These are phyloP conservation scores for Drosophila niveifrons DNA, from an alignment of 2,888 invertebrate species.

Conservation along the genomic window DNA sequence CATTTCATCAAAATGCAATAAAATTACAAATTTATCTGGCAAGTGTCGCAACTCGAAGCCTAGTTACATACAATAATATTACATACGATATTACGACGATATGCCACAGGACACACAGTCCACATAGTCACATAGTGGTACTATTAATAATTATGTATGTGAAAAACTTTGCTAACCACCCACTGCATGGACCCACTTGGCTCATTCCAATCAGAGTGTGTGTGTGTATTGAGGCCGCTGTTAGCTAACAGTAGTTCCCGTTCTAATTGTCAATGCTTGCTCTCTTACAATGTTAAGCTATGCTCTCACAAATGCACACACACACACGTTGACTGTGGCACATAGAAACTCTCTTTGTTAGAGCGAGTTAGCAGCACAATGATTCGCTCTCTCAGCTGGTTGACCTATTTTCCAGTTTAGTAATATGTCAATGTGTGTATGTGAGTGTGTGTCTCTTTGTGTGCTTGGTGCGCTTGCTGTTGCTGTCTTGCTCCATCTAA, in stretches of 20 bases:
- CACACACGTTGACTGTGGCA: constrained; percentile 1
- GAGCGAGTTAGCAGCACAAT: constrained; percentile 48
- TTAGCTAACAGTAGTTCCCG: constrained; percentile 72
- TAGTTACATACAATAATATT: not conserved
- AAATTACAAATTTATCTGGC: constrained; percentile 17
- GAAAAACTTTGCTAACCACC: constrained; percentile 46
- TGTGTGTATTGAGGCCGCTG: constrained; percentile 60
- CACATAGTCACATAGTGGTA: not conserved
- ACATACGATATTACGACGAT: not conserved
- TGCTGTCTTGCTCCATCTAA: constrained; percentile 66
- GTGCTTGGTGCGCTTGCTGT: constrained; percentile 32
- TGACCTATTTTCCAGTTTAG: constrained; percentile 81
- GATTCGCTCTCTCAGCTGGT: constrained; percentile 65
- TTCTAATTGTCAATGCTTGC: constrained; percentile 59
- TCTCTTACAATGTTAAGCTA: constrained; percentile 55
- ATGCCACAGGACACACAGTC: not conserved
- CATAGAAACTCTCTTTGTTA: constrained; percentile 47
- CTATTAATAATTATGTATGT: not conserved
- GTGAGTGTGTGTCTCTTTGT: constrained; percentile 25
- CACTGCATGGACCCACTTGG: constrained; percentile 17
- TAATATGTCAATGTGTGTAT: constrained; percentile 50
- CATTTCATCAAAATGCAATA: constrained; percentile 23
- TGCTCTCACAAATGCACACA: constrained; percentile 14
- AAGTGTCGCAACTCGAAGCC: not conserved
- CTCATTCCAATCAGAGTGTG: constrained; percentile 55